Evolutionary conservation across 2,888 invertebrate species (phyloP), one percentile per base, ranked within the genome.

Genomic region (Leptura quadrifasciata): DNA sequence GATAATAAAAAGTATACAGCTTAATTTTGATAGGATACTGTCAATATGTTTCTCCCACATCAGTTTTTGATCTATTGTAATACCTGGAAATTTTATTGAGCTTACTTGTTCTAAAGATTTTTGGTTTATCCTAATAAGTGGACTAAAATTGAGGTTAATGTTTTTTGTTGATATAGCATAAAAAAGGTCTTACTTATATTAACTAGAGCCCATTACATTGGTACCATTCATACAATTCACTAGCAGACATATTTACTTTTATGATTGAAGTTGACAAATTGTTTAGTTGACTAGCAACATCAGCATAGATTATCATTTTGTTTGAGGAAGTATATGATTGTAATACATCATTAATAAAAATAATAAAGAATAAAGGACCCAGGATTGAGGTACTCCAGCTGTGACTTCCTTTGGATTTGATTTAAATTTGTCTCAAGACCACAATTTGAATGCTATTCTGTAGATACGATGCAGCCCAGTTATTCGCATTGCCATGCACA

Each of bases 331-430:
- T 60, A 15, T 47, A 71, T 60, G 61, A 52, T 17, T 60, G 52
- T 39, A n/a, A n/a, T 18, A 63, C 9, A n/a, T 61, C 52, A 60
- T 70, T 70, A 35, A 70, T 61, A 9, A 68, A 64, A n/a, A 64
- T 64, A 35, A 64, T n/a, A 10, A 68, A 71, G 61, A 71, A 71
- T 27, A 27, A 52, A 8, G 61, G 52, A 61, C 71, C 71, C 12
- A 52, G 52, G 24, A 71, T 31, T 31, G 31, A 5, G 31, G 31
- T 31, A 31, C n/a, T n/a, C n/a, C n/a, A 8, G 31, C 8, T 31
- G 31, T 8, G 4, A 31, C 31, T 3, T 31, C 31, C 8, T 8
- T 31, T 31, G 31, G 31, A 8, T 31, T 31, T 5, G 31, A 31
- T 31, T 31, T 31, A 31, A 31, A 31, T 31, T 31, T 31, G 31